A percentile compares a stretch with the other conserved stretches of the same genome.
Evolutionary conservation across 2,113 vertebrate species (phyloP).

Genomic region (Rallus limicola): DNA sequence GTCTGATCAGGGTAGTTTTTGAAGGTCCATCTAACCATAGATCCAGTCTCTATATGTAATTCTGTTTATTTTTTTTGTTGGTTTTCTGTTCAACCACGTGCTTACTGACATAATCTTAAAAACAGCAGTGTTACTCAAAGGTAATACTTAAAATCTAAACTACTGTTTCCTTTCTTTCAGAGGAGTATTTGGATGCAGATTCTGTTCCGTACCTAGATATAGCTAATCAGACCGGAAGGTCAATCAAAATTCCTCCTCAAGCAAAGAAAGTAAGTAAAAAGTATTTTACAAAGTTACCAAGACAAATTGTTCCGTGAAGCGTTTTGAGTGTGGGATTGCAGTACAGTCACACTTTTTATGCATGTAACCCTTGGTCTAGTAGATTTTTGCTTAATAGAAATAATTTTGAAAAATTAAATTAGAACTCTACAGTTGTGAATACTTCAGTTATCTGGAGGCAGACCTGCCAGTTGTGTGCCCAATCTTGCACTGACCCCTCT

Average conservation of each 20-base stretch:
- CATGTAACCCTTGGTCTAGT: not conserved
- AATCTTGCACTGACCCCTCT: not conserved
- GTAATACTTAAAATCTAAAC: not conserved
- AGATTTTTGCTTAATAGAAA: not conserved
- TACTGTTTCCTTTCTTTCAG: slow-evolving; percentile 66
- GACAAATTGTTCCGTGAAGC: not conserved
- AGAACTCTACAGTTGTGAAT: not conserved
- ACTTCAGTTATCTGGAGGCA: not conserved
- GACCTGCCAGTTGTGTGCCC: not conserved
- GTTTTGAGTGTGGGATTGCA: not conserved
- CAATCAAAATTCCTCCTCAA: slow-evolving; percentile 83
- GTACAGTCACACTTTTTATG: not conserved
- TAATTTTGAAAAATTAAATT: not conserved
- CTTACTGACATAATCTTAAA: not conserved
- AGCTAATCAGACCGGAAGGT: slow-evolving; percentile 92
- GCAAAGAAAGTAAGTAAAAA: slow-evolving; percentile 85
- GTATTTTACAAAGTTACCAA: not conserved
- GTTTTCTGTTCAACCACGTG: not conserved
- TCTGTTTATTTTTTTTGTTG: not conserved
- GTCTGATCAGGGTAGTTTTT: not conserved
- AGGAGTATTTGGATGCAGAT: slow-evolving; percentile 82
- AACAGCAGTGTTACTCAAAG: not conserved
- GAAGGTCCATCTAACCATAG: not conserved
- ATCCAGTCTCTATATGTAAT: not conserved
- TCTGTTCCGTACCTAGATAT: slow-evolving; percentile 88